Evolutionary conservation across 2,113 vertebrate genomes (phyloP).

Genomic region (Tyrannus savana): DNA sequence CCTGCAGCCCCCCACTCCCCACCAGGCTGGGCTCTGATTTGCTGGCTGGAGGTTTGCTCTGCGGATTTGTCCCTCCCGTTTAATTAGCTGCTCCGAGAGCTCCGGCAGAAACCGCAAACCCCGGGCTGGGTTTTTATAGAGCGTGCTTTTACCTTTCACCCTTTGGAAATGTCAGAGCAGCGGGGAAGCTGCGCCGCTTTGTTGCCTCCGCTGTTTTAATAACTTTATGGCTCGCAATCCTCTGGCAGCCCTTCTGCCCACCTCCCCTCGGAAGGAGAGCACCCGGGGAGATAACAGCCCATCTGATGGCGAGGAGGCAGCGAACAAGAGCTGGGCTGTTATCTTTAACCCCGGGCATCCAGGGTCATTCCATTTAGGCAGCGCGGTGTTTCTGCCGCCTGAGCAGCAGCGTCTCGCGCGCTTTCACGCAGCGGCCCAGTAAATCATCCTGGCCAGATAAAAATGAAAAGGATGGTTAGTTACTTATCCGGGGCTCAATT

Average conservation of each 20-base stretch:
- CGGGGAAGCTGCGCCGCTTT: background rate
- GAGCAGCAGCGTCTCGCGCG: background rate
- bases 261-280: background rate
- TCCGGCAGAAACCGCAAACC: background rate
- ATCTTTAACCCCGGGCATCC: background rate
- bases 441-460: slow-evolving; percentile 40
- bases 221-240: background rate
- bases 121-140: background rate
- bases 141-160: slow-evolving; percentile 9
- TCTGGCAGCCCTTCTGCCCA: background rate
- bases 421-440: background rate
- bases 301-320: background rate
- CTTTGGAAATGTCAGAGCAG: slow-evolving; percentile 39
- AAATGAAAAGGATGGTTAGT: background rate
- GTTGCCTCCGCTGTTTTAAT: background rate
- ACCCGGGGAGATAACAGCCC: background rate
- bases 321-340: rapidly evolving
- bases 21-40: background rate
- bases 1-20: background rate
- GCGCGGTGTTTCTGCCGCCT: background rate
- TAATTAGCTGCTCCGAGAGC: slow-evolving; percentile 26
- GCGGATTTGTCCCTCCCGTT: slow-evolving; percentile 8
- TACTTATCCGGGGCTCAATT: background rate
- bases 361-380: background rate
- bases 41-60: background rate